phyloP scores from a whole-genome alignment of 2,797 vertebrate species.

The Pagetopsis macropterus region DNA sequence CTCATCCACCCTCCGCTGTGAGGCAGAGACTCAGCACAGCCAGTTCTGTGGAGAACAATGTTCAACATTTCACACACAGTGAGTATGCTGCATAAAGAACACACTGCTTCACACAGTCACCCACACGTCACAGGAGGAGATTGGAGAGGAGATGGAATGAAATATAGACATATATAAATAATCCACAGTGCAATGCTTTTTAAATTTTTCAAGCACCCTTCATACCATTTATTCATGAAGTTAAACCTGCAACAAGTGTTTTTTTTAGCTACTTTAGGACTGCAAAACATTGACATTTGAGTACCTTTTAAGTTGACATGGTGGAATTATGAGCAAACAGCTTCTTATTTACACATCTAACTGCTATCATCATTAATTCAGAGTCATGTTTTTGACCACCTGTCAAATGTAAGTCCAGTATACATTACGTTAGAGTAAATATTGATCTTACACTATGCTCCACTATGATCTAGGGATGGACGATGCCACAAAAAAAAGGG shows the following conservation, averaged over 20 bases:
- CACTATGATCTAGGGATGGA: neutral
- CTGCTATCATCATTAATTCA: too few relatives aligned
- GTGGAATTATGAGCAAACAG: too few relatives aligned
- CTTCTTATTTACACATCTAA: too few relatives aligned
- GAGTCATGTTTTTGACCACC: too few relatives aligned
- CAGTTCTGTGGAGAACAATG: slow-evolving; percentile 34
- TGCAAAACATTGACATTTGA: too few relatives aligned
- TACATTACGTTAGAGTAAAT: neutral
- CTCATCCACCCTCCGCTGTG: slow-evolving; percentile 23
- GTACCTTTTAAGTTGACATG: too few relatives aligned
- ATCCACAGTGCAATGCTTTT: too few relatives aligned
- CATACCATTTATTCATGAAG: neutral
- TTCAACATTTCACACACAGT: slow-evolving; percentile 41
- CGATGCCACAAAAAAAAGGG: too few relatives aligned
- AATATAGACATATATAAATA: neutral
- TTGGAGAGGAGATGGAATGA: neutral
- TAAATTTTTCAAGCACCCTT: neutral
- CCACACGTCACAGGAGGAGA: slow-evolving; percentile 31
- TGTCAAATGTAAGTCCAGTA: neutral
- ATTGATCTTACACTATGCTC: neutral
- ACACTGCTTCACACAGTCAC: slow-evolving; percentile 46
- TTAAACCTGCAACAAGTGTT: neutral
- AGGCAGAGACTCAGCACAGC: slow-evolving; percentile 23
- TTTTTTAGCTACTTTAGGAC: neutral
- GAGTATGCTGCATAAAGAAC: slow-evolving; percentile 38